phyloP scores from a whole-genome alignment of 2,113 vertebrate genomes.

The Epinephelus fuscoguttatus region DNA sequence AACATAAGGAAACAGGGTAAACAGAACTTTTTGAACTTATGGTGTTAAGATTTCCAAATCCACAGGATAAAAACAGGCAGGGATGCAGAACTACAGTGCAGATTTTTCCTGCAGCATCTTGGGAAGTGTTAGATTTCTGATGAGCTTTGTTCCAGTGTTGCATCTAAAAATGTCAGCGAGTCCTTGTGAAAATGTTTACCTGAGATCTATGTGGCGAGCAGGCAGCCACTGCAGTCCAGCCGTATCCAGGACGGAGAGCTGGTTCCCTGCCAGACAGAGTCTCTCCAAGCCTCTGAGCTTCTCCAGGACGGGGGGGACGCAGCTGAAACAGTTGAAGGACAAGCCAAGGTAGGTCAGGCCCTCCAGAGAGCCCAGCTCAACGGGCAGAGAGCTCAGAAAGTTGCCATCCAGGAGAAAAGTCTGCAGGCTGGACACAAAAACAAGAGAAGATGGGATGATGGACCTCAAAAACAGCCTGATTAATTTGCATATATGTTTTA shows the following conservation, averaged over 20 bases:
- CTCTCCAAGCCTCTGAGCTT: slow-evolving; percentile 89
- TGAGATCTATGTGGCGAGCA: slow-evolving; percentile 92
- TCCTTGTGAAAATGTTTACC: slow-evolving; percentile 78
- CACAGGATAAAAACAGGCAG: neutral
- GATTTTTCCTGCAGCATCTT: slow-evolving; percentile 12
- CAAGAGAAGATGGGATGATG: neutral
- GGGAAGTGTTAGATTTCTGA: neutral
- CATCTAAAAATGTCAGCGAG: slow-evolving; percentile 3
- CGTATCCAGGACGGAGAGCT: slow-evolving; percentile 82
- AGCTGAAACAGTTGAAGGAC: slow-evolving; percentile 94
- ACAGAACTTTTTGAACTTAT: neutral
- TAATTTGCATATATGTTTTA: no score
- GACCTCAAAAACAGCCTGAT: neutral
- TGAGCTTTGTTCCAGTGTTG: slow-evolving; percentile 17
- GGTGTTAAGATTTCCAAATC: slow-evolving; percentile 1
- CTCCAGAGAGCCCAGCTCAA: slow-evolving; percentile 90
- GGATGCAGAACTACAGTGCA: neutral
- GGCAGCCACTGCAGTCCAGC: slow-evolving; percentile 89
- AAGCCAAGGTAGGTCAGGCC: slow-evolving; percentile 92
- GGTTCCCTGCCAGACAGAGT: slow-evolving; percentile 96
- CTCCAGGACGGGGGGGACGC: slow-evolving; percentile 91
- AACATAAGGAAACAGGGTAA: neutral
- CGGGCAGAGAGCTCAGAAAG: slow-evolving; percentile 88
- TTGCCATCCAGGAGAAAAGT: slow-evolving; percentile 96
- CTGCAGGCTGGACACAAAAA: slow-evolving; percentile 88